phyloP scores from a whole-genome alignment of 2,888 invertebrate genomes.

The Brachypalpus laphriformis region DNA sequence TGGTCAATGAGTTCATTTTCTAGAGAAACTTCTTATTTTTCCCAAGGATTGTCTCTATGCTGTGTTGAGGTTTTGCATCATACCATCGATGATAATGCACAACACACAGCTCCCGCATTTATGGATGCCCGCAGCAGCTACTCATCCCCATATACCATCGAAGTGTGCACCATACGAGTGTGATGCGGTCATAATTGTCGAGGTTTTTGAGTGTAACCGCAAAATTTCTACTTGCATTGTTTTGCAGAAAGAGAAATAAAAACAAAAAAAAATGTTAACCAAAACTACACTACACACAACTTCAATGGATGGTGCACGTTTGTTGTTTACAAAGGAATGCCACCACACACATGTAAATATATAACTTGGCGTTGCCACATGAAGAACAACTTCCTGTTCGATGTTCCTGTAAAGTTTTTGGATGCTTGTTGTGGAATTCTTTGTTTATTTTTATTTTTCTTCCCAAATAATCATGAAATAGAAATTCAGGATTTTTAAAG shows the following conservation, averaged over 20 bases:
- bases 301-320: conserved; percentile 33
- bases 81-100: conserved; percentile 45
- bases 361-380: conserved; percentile 61
- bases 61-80: conserved; percentile 66
- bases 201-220: conserved; percentile 71
- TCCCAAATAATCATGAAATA: neutral
- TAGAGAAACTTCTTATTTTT: conserved; percentile 59
- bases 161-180: conserved; percentile 60
- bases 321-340: conserved; percentile 31
- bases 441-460: neutral
- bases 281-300: conserved; percentile 43
- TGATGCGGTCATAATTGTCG: conserved; percentile 74
- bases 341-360: conserved; percentile 52
- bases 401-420: conserved; percentile 62
- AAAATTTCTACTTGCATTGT: conserved; percentile 73
- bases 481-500: neutral
- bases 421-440: conserved; percentile 18
- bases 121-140: conserved; percentile 61
- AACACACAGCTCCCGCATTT: conserved; percentile 60
- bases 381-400: conserved; percentile 68
- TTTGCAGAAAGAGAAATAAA: conserved; percentile 66
- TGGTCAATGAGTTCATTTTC: conserved; percentile 70
- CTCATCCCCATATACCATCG: conserved; percentile 10
- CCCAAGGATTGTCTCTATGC: conserved; percentile 27
- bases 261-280: conserved; percentile 42